Evolutionary conservation across 2,113 vertebrate genomes (phyloP).

Genomic region (Cochlearius cochlearius): DNA sequence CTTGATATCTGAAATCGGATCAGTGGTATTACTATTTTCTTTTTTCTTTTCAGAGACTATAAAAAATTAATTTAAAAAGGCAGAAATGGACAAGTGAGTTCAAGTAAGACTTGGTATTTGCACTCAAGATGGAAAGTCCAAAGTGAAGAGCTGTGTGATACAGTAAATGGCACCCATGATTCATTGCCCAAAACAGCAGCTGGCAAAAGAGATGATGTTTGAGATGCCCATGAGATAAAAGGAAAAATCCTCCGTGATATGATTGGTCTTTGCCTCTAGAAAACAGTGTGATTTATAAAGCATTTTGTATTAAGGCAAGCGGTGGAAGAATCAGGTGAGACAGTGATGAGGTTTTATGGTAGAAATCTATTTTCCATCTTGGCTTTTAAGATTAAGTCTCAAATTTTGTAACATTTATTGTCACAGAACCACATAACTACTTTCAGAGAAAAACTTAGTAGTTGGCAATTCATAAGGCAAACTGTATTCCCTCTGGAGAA

Average conservation of each 20-base stretch:
- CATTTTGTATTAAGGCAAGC: not conserved
- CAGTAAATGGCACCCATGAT: not conserved
- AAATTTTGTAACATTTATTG: not conserved
- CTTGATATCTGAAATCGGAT: not conserved
- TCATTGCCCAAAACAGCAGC: not conserved
- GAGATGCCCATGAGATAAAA: not conserved
- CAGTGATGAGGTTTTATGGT: not conserved
- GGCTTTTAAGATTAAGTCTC: not conserved
- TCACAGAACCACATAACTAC: not conserved
- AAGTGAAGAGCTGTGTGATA: not conserved
- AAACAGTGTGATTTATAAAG: not conserved
- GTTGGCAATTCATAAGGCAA: not conserved
- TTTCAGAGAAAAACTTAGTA: not conserved
- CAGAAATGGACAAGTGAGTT: not conserved
- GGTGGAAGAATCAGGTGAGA: not conserved
- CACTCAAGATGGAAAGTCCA: not conserved
- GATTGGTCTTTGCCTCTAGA: not conserved
- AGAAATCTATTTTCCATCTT: not conserved
- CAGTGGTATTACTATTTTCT: not conserved
- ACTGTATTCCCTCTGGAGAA: not conserved
- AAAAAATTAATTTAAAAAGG: not conserved
- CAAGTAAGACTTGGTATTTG: conserved; percentile 7
- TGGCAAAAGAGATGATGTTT: not conserved
- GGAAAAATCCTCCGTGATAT: not conserved
- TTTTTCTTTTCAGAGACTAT: not conserved